Base-by-base conservation (phyloP, 2,888 invertebrate genomes). In the Pseudococcus jackbeardsleyi region DNA sequence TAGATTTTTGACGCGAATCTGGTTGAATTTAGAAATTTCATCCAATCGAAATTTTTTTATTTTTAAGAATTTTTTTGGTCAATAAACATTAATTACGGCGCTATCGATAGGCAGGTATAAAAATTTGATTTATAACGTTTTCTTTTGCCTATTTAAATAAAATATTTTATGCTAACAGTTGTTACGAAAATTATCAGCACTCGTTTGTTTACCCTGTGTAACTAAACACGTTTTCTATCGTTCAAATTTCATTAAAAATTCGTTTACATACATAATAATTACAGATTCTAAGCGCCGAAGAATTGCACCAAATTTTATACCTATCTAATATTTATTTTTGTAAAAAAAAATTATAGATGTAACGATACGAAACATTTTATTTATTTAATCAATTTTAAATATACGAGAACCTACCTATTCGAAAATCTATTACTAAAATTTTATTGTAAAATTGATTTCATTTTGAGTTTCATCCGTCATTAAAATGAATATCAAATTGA, bases 151-250 rank as follows among this genome's bases (percentile, higher is more conserved):
- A 50, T 50, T n/a, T 64, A 64, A n/a, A 19, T 64, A 19, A 8
- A 7, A 64, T 64, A 19, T 19, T 64, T 19, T 64, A 64, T 64
- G n/a, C 64, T 64, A 19, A 17, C 22, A 6, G 19, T 64, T 8
- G n/a, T 64, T n/a, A 15, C n/a, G 22, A 64, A 64, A 64, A 50
- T 68, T 68, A 68, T 68, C 68, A 68, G 68, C 68, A 68, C 68
- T 68, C 19, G 26, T 68, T 68, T 68, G 26, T 68, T 68, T 68
- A 68, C 26, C 26, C 22, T 26, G 68, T 9, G 68, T 22, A 68
- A 68, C 26, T 26, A 68, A 26, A 26, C 68, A 68, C 68, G 26
- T 68, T 68, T 68, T 68, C 68, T 26, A 15, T 68, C 68, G 12
- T 68, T 26, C 68, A 68, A 26, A 50, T 11, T 68, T 68, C 26